A percentile compares a stretch with the other conserved stretches of the same genome.
Evolutionary conservation across 2,888 invertebrate genomes (phyloP).

Genomic region (Sesia apiformis): DNA sequence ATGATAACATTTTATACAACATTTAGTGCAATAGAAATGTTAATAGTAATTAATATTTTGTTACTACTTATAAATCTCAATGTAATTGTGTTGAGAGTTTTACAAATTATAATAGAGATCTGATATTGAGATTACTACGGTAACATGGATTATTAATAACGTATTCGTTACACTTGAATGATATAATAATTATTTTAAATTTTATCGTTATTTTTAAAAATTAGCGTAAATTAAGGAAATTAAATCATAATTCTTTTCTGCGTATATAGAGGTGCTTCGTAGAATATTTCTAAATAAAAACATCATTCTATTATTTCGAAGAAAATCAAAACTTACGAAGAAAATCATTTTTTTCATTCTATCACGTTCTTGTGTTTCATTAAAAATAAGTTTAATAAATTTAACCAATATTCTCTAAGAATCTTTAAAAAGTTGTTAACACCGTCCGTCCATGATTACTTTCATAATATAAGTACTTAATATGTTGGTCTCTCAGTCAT

Average conservation of each 20-base stretch:
- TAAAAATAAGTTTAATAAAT: neutral
- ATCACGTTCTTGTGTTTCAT: neutral
- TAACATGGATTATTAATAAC: constrained; percentile 7
- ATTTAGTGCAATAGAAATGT: constrained; percentile 68
- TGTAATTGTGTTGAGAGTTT: constrained; percentile 28
- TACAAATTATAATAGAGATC: constrained; percentile 49
- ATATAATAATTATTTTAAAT: too few species aligned
- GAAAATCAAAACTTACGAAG: too few species aligned
- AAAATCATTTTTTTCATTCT: too few species aligned
- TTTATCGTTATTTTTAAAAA: too few species aligned
- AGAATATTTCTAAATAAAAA: too few species aligned
- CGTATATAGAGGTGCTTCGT: too few species aligned
- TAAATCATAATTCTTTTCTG: too few species aligned
- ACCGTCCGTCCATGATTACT: constrained; percentile 61
- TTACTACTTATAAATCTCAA: constrained; percentile 32
- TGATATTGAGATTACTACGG: constrained; percentile 68
- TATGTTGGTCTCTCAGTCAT: constrained; percentile 41
- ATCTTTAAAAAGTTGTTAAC: constrained; percentile 35
- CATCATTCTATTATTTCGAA: too few species aligned
- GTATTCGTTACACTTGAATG: too few species aligned
- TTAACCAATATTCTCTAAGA: constrained; percentile 2
- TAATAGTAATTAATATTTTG: constrained; percentile 60
- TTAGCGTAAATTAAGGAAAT: too few species aligned
- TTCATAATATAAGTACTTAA: constrained; percentile 67
- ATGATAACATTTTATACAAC: constrained; percentile 29